Conservation (phyloP, 2,888 invertebrate genomes). For the Harpalus rubripes region DNA sequence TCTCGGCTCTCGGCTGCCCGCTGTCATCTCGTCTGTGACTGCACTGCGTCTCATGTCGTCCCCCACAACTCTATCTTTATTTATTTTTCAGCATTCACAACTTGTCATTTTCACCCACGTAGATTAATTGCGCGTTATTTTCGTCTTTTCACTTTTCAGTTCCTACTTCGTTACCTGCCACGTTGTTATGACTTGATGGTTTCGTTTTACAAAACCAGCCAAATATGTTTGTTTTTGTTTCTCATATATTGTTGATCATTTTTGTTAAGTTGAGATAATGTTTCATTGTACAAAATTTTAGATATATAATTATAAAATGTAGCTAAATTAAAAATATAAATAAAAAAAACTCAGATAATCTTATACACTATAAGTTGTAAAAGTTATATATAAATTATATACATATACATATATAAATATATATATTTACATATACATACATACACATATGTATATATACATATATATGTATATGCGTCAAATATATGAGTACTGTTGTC, state of each 20-base stretch:
- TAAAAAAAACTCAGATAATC: slow-evolving; percentile 66
- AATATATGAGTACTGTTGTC: slow-evolving; percentile 63
- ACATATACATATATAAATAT: slow-evolving; percentile 61
- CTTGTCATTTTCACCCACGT: slow-evolving; percentile 31
- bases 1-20: slow-evolving; percentile 35
- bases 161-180: slow-evolving; percentile 47
- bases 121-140: slow-evolving; percentile 39
- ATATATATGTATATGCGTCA: slow-evolving; percentile 66
- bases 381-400: slow-evolving; percentile 63
- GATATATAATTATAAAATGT: slow-evolving; percentile 65
- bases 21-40: slow-evolving; percentile 45
- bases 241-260: slow-evolving; percentile 29
- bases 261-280: slow-evolving; percentile 58
- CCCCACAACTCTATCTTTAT: slow-evolving; percentile 35
- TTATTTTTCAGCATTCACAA: not conserved
- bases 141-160: slow-evolving; percentile 32
- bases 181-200: slow-evolving; percentile 43
- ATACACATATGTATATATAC: slow-evolving; percentile 64
- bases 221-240: slow-evolving; percentile 47
- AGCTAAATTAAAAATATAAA: slow-evolving; percentile 67
- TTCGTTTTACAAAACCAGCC: slow-evolving; percentile 50
- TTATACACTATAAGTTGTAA: slow-evolving; percentile 63
- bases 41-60: slow-evolving; percentile 53
- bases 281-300: slow-evolving; percentile 67
- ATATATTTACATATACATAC: slow-evolving; percentile 54